Base-by-base conservation (phyloP, 2,888 invertebrate species). In the Opisthograptis luteolata region DNA sequence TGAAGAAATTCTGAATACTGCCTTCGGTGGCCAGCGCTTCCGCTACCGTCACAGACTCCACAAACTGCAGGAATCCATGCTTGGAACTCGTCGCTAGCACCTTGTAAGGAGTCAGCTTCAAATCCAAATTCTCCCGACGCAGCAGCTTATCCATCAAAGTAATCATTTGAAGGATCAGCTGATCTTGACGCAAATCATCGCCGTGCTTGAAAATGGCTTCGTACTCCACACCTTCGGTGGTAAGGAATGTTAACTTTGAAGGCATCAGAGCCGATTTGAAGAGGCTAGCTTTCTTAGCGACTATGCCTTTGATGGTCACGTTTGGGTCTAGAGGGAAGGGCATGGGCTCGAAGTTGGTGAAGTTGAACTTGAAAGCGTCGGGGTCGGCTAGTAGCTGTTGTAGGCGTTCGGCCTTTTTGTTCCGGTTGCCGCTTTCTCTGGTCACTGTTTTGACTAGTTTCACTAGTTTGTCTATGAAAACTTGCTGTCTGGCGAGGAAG, bases 231-330 rank as follows among this genome's bases (percentile, higher is more conserved):
- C 95, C 95, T 49, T 95, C 94, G 0, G 94, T 94, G 0, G 97
- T 97, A 8, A 95, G 87, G 79, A 99, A 99, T 0, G 97, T 96
- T 34, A 99, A 88, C 75, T 93, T 93, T 8, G 97, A 96, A 1
- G 99, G 99, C 97, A 98, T 99, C 44, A 98, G 89, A 0, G 98
- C 97, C 20, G 98, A 99, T 81, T 99, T 99, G 87, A 99, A 99
- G 0, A 99, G 92, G 32, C 95, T 95, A 0, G 98, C 98, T 68
- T 97, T 96, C 66, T 96, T 95, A 0, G 98, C 94, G 39, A 97
- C 92, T 28, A 99, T 97, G 39, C 97, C 97, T 74, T 94, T 95
- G 52, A 99, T 96, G 43, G 93, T 94, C 14, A 98, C 94, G 63
- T 94, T 95, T 0, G 99, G 99, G 89, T 99, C 99, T 7, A 99